phyloP scores from a whole-genome alignment of 2,797 vertebrate species.

The Holocentrus rufus region DNA sequence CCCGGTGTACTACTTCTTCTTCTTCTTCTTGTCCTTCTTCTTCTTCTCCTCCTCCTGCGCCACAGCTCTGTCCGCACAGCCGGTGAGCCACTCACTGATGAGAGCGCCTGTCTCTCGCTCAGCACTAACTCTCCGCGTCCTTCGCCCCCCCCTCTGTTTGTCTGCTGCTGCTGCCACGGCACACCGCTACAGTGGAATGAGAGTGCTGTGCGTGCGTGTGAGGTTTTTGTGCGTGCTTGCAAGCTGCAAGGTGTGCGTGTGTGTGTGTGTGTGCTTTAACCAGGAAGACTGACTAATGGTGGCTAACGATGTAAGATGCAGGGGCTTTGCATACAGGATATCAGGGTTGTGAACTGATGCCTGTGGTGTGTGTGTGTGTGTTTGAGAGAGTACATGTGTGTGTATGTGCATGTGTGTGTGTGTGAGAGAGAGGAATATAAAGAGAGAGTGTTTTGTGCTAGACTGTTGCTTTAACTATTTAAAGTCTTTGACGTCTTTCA shows the following conservation, averaged over 20 bases:
- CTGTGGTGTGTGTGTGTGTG: no score
- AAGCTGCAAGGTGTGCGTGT: constrained; percentile 4
- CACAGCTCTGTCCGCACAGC: constrained; percentile 70
- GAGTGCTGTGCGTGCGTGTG: constrained; percentile 31
- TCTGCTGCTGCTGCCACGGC: constrained; percentile 48
- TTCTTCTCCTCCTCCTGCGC: constrained; percentile 62
- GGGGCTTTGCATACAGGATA: no score
- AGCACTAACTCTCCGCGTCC: constrained; percentile 58
- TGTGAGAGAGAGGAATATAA: no score
- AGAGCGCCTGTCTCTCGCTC: constrained; percentile 64
- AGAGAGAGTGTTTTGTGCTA: no score
- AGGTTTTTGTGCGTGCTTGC: background rate
- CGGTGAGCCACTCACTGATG: constrained; percentile 67
- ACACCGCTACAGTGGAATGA: constrained; percentile 32
- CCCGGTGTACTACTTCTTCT: constrained; percentile 56
- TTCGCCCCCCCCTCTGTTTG: constrained; percentile 64
- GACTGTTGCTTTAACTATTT: no score
- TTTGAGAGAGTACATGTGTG: no score
- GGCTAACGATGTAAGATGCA: no score
- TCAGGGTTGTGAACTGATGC: no score
- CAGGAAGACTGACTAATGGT: no score
- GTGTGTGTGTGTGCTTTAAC: background rate
- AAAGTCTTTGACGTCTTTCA: no score
- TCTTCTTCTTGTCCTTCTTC: no score
- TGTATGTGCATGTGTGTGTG: no score